Evolutionary conservation across 92 coral and sea anemone species (phyloP).

Genomic region (Meandrina meandrites): DNA sequence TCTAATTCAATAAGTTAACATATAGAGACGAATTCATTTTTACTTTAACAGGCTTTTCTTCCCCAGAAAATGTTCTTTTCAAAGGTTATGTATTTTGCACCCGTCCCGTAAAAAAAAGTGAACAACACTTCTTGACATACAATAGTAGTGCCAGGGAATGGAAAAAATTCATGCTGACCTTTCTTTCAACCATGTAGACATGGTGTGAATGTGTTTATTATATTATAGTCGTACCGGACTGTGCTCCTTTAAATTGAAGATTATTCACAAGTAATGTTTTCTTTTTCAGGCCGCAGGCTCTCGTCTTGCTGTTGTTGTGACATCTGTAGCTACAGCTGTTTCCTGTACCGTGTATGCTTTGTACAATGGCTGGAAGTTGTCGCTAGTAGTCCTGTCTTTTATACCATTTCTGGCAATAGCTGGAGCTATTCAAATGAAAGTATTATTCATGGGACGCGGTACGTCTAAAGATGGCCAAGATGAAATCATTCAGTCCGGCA

Average conservation of each 20-base stretch:
- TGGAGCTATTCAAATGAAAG: conserved; percentile 68
- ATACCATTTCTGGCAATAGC: conserved; percentile 83
- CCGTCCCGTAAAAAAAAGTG: background rate
- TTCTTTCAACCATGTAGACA: too few species aligned
- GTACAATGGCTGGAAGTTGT: conserved; percentile 85
- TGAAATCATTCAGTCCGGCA: conserved; percentile 69
- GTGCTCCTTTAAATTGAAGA: background rate
- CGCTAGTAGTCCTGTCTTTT: conserved; percentile 80
- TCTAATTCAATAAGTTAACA: too few species aligned
- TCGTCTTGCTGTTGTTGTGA: conserved; percentile 71
- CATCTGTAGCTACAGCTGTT: conserved; percentile 65
- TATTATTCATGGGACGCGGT: conserved; percentile 51
- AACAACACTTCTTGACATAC: background rate
- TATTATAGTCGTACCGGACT: background rate
- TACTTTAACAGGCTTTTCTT: background rate
- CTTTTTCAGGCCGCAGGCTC: conserved; percentile 79
- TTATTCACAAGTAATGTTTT: background rate
- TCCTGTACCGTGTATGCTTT: conserved; percentile 78
- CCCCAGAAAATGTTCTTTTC: background rate
- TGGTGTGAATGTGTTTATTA: background rate
- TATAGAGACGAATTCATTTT: background rate
- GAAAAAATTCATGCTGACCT: background rate
- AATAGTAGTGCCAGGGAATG: background rate
- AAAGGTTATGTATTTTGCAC: background rate
- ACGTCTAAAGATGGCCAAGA: conserved; percentile 56